Conservation (phyloP, 2,888 invertebrate genomes). For the Ellobium chinense region DNA sequence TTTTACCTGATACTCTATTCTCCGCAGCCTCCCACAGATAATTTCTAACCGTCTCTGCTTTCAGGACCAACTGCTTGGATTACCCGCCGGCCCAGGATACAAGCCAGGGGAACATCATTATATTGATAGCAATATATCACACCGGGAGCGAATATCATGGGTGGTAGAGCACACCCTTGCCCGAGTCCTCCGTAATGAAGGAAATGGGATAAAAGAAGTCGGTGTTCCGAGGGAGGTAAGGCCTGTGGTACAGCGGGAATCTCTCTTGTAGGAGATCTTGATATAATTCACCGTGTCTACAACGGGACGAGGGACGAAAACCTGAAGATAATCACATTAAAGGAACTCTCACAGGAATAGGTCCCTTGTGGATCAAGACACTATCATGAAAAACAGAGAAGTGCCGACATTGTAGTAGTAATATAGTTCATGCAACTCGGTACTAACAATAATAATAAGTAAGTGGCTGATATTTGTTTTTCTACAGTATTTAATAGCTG, state of each 20-base stretch:
- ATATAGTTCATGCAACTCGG: too few species aligned
- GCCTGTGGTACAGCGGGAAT: background rate
- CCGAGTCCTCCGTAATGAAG: background rate
- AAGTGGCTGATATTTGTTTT: too few species aligned
- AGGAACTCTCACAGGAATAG: too few species aligned
- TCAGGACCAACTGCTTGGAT: constrained; percentile 5
- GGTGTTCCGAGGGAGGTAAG: background rate
- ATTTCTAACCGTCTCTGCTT: constrained; percentile 14
- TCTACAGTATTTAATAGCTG: too few species aligned
- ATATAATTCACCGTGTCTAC: background rate
- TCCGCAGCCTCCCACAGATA: background rate
- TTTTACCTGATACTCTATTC: background rate
- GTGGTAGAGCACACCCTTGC: background rate
- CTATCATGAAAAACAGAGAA: too few species aligned
- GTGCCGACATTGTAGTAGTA: too few species aligned
- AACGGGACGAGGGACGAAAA: background rate
- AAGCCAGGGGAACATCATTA: background rate
- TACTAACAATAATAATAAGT: too few species aligned
- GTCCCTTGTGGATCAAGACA: too few species aligned
- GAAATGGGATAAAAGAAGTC: background rate
- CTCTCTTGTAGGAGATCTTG: background rate
- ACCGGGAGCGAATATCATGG: background rate
- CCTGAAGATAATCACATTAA: background rate
- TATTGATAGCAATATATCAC: background rate
- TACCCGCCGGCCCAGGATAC: background rate